Conservation (phyloP, 2,888 invertebrate genomes). For the Steinernema hermaphroditum region DNA sequence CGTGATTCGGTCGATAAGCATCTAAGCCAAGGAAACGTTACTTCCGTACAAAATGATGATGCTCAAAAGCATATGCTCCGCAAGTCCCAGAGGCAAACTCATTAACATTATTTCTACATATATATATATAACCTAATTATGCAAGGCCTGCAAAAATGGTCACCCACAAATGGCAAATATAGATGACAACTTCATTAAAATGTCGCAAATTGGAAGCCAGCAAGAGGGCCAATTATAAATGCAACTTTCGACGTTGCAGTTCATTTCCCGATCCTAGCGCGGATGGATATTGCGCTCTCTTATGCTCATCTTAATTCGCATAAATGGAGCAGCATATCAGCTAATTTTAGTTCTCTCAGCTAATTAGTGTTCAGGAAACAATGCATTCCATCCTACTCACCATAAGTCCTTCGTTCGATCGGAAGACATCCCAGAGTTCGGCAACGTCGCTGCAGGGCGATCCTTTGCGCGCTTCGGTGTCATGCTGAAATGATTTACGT, state of each 20-base stretch:
- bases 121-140: background rate
- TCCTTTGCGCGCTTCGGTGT: background rate
- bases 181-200: too few relatives aligned
- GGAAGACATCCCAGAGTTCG: slow-evolving; percentile 85
- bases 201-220: too few relatives aligned
- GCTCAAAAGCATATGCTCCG: background rate
- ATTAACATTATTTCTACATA: background rate
- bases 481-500: background rate
- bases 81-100: background rate
- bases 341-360: background rate
- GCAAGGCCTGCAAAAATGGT: background rate
- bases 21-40: slow-evolving; percentile 69
- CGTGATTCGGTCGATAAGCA: slow-evolving; percentile 83
- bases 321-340: background rate
- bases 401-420: slow-evolving; percentile 94
- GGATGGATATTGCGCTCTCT: too few relatives aligned
- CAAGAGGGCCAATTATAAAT: too few relatives aligned
- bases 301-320: background rate
- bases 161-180: background rate
- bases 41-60: background rate
- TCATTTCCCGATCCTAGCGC: too few relatives aligned
- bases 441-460: background rate
- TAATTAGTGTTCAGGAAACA: too few relatives aligned
- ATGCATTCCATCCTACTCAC: slow-evolving; percentile 68
- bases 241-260: too few relatives aligned